Evolutionary conservation across 2,888 invertebrate species (phyloP).

Genomic region (Dysmachus trigonus): DNA sequence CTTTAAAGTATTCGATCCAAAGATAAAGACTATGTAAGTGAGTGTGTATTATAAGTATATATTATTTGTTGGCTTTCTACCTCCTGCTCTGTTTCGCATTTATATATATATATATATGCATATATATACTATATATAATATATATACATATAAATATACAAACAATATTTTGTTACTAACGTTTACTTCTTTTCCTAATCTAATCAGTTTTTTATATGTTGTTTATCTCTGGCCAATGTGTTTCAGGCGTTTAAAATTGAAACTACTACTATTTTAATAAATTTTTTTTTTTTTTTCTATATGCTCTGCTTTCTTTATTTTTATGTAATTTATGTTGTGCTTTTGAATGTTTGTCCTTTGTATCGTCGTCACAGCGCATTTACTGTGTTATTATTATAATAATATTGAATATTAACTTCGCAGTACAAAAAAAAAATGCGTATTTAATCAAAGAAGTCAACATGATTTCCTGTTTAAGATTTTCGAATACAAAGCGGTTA

Average conservation of each 20-base stretch:
- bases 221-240: background rate
- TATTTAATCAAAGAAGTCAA: background rate
- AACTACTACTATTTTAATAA: no score
- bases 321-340: background rate
- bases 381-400: background rate
- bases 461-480: background rate
- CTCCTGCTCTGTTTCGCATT: conserved; percentile 4
- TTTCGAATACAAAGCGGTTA: background rate
- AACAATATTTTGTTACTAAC: conserved; percentile 2
- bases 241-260: background rate
- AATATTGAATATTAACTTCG: background rate
- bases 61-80: background rate
- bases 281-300: no score
- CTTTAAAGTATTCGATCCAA: conserved; percentile 37
- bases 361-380: background rate
- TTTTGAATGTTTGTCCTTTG: background rate
- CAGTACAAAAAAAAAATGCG: background rate
- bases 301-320: background rate
- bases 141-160: background rate
- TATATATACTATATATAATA: no score
- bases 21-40: conserved; percentile 43
- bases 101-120: no score
- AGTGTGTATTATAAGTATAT: conserved; percentile 1
- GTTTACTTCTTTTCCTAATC: conserved; percentile 13
- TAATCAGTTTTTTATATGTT: background rate